phyloP scores from a whole-genome alignment of 2,888 invertebrate species.

The Flexamia atlantica region DNA sequence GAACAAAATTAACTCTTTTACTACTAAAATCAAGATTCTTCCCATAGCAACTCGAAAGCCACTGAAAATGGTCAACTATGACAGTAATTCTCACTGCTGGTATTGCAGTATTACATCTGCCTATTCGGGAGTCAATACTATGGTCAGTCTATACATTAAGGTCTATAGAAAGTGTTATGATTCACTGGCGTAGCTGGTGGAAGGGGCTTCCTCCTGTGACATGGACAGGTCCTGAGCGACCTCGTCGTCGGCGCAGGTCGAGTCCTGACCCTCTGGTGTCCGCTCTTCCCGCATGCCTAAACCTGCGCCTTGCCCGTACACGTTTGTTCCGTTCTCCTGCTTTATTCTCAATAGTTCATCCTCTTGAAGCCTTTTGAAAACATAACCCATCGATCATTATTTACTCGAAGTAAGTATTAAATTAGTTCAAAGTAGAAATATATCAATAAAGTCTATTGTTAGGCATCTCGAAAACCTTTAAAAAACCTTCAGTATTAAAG shows the following conservation, averaged over 20 bases:
- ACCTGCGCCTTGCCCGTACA: slow-evolving; percentile 31
- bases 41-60: slow-evolving; percentile 4
- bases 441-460: too few relatives aligned
- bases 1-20: too few relatives aligned
- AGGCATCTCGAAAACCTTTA: too few relatives aligned
- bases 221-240: slow-evolving; percentile 61
- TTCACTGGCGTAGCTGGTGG: slow-evolving; percentile 57
- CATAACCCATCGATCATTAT: neutral
- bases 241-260: slow-evolving; percentile 55
- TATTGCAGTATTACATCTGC: neutral
- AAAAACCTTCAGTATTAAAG: too few relatives aligned
- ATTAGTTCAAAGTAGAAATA: too few relatives aligned
- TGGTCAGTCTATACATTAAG: slow-evolving; percentile 35
- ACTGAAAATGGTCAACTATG: too few relatives aligned
- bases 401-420: too few relatives aligned
- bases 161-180: slow-evolving; percentile 57
- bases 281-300: neutral
- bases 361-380: slow-evolving; percentile 43
- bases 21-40: neutral
- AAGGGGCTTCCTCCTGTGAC: slow-evolving; percentile 55
- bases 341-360: slow-evolving; percentile 57
- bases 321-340: slow-evolving; percentile 57
- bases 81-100: neutral
- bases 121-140: neutral
- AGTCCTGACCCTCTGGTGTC: slow-evolving; percentile 6